phyloP scores from a whole-genome alignment of 1,140 invertebrate genomes.

The Pogonomyrmex californicus region DNA sequence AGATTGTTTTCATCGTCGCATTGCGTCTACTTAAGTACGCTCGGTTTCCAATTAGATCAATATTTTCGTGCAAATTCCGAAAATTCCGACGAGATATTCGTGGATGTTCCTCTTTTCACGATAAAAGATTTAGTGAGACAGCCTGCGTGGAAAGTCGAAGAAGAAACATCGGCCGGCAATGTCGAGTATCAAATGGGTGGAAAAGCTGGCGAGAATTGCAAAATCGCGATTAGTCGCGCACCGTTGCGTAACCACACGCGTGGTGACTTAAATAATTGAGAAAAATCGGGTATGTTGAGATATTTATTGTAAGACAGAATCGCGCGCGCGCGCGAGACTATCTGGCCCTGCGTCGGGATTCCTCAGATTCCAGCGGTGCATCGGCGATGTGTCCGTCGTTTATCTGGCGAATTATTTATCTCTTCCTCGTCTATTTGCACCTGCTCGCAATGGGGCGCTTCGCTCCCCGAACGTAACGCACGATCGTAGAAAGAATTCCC shows the following conservation, averaged over 20 bases:
- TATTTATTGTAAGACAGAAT: conserved; percentile 48
- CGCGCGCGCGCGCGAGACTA: conserved; percentile 1
- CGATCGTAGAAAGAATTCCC: conserved; percentile 36
- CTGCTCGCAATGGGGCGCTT: conserved; percentile 7
- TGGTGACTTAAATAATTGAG: conserved; percentile 32
- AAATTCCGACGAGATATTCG: background rate
- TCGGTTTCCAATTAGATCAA: background rate
- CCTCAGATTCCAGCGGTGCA: conserved; percentile 15
- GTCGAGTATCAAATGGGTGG: background rate
- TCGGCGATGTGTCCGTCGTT: conserved; percentile 2
- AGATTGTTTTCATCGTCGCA: background rate
- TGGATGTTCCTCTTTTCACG: background rate
- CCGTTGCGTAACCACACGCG: background rate
- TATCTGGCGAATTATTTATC: conserved; percentile 39
- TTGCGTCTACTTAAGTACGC: background rate
- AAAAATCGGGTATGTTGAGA: conserved; percentile 32
- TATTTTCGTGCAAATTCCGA: background rate
- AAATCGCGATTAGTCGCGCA: conserved; percentile 33
- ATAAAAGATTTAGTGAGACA: background rate
- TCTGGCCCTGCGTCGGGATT: conserved; percentile 23
- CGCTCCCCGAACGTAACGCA: background rate
- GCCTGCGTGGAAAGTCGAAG: background rate
- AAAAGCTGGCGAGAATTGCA: background rate
- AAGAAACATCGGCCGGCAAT: background rate
- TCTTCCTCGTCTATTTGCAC: background rate